These are phyloP conservation scores for Octodon degus DNA, from an alignment of 2,113 vertebrate species.

Conservation along the genomic window DNA sequence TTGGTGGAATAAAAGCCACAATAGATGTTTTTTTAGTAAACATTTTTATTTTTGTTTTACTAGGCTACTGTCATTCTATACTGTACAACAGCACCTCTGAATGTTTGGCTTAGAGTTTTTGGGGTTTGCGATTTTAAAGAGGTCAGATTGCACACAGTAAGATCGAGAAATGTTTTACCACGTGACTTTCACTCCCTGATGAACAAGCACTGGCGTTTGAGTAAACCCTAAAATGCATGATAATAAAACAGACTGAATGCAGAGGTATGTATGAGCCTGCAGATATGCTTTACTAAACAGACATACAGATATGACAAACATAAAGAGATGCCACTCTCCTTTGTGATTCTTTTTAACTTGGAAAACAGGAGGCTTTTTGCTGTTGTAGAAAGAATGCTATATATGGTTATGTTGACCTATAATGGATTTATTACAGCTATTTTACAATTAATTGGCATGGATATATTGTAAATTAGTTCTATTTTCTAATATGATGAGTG, in stretches of 20 bases:
- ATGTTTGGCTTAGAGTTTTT: not conserved
- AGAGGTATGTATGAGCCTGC: not conserved
- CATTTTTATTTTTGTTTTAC: not conserved
- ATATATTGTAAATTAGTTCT: not conserved
- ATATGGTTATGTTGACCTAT: not conserved
- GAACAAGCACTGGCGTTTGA: not conserved
- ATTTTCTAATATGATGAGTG: not conserved
- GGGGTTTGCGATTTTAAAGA: not conserved
- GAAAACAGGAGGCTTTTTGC: not conserved
- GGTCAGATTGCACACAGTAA: not conserved
- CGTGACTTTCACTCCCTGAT: not conserved
- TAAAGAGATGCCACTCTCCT: not conserved
- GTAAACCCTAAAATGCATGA: not conserved
- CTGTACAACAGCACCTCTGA: not conserved
- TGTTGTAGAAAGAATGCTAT: not conserved
- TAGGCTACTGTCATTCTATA: not conserved
- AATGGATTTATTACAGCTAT: not conserved
- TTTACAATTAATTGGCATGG: slow-evolving; percentile 42
- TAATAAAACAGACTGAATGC: not conserved
- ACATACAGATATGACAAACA: not conserved
- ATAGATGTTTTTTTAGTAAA: not conserved
- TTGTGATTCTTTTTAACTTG: not conserved
- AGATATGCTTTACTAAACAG: not conserved
- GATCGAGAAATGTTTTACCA: not conserved
- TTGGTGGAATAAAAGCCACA: not conserved